Evolutionary conservation across 2,797 vertebrate genomes (phyloP), one percentile per base, ranked within the genome.

Genomic region (Tangara arthus): DNA sequence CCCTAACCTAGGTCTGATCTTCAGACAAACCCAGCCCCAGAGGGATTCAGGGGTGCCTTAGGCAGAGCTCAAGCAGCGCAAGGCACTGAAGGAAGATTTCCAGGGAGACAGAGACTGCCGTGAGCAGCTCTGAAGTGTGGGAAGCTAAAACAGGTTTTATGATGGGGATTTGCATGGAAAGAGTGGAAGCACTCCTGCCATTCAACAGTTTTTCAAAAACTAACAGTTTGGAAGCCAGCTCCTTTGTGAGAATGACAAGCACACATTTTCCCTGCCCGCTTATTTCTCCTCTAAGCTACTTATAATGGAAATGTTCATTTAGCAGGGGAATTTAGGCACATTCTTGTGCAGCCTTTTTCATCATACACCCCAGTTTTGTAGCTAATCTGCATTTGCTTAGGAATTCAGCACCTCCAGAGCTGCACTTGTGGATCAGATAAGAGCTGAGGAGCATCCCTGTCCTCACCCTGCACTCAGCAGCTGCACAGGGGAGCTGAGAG

Each of bases 91-190:
- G 57, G 21, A n/a, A 32, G 50, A 50, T 35, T 86, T 59, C 53
- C 34, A 59, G 56, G 15, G 18, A 55, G 47, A 30, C 17, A 15
- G 18, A 0, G 1, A n/a, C 44, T 37, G 39, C 41, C 5, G 0
- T 2, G 9, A 34, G 41, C 46, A 71, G 26, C 59, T 42, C 41
- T 5, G 9, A 35, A 12, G 16, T 3, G 28, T 4, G 26, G 19
- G 19, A 39, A 72, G 37, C 39, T 32, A 6, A 11, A 13, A 77
- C 35, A 30, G 52, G 8, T 24, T 64, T 87, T 17, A 32, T 49
- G 9, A 12, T 0, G 5, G 10, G 47, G 34, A 78, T 68, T 46
- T 86, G 60, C 53, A 64, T 8, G 23, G 24, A 8, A 82, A 87
- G 42, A 85, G 53, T 7, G 28, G n/a, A 70, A 89, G 42, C 9